These are phyloP conservation scores for Pardalotus punctatus DNA, from an alignment of 2,113 vertebrate species.

Conservation along the genomic window DNA sequence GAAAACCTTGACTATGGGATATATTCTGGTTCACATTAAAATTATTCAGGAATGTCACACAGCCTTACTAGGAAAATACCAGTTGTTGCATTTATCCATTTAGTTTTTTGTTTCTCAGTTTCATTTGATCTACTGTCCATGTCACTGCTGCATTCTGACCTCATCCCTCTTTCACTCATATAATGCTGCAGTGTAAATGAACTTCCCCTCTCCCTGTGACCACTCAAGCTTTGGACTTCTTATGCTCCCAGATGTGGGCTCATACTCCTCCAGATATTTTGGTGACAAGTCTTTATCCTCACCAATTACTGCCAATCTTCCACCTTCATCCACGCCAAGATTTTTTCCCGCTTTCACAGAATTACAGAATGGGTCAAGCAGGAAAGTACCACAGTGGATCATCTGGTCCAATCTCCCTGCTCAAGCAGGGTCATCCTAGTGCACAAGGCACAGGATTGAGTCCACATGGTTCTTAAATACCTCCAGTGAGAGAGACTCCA, in stretches of 20 bases:
- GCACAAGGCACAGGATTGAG: neutral
- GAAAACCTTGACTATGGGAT: neutral
- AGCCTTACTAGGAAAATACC: neutral
- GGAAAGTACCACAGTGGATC: neutral
- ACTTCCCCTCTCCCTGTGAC: neutral
- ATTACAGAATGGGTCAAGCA: neutral
- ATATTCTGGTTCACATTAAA: neutral
- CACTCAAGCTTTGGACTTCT: neutral
- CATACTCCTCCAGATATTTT: neutral
- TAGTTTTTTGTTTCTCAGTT: neutral
- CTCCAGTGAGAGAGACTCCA: neutral
- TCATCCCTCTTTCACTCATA: neutral
- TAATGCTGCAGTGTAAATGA: neutral
- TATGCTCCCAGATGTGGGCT: neutral
- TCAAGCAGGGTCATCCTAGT: neutral
- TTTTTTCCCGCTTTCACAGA: neutral
- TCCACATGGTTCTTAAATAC: neutral
- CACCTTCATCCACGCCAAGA: fast-evolving
- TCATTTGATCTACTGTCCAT: neutral
- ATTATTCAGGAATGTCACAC: neutral
- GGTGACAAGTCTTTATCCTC: neutral
- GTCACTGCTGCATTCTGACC: neutral
- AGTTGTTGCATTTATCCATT: neutral
- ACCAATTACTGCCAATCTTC: neutral
- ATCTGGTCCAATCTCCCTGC: neutral